Percentiles rank a stretch among this genome's conserved stretches.
Evolutionary conservation across 2,888 invertebrate species (phyloP).

Genomic region (Hyalella azteca): DNA sequence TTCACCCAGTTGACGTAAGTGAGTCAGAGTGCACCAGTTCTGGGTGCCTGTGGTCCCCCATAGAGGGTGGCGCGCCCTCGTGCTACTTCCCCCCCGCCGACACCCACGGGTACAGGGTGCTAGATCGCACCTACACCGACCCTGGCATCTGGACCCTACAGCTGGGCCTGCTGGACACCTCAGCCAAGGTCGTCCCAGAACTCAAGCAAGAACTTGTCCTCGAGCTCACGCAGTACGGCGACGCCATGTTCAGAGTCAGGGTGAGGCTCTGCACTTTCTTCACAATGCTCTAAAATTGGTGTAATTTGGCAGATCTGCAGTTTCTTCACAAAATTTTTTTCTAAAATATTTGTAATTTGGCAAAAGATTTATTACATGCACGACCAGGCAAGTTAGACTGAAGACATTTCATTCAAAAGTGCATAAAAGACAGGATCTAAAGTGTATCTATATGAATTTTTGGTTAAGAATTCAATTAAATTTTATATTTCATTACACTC

Average conservation of each 20-base stretch:
- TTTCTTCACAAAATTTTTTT: too few relatives aligned
- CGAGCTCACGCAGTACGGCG: constrained; percentile 39
- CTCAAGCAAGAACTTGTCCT: constrained; percentile 34
- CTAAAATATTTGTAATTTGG: too few relatives aligned
- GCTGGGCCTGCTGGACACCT: constrained; percentile 28
- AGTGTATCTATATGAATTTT: too few relatives aligned
- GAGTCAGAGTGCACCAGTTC: neutral
- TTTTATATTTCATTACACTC: too few relatives aligned
- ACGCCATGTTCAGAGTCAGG: constrained; percentile 25
- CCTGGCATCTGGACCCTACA: neutral
- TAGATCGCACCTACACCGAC: neutral
- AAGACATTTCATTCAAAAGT: too few relatives aligned
- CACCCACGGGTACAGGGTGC: constrained; percentile 40
- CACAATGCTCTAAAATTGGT: too few relatives aligned
- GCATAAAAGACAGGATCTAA: too few relatives aligned
- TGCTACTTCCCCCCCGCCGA: constrained; percentile 45
- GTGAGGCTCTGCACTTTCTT: neutral
- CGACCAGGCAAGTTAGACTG: too few relatives aligned
- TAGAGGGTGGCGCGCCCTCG: constrained; percentile 25
- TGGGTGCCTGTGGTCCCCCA: constrained; percentile 40
- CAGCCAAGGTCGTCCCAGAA: constrained; percentile 13
- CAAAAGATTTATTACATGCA: too few relatives aligned
- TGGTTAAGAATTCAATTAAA: too few relatives aligned
- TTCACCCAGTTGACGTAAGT: neutral
- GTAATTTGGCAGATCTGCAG: too few relatives aligned